Evolutionary conservation across 2,888 invertebrate genomes (phyloP).

Genomic region (Epistrophe grossulariae): DNA sequence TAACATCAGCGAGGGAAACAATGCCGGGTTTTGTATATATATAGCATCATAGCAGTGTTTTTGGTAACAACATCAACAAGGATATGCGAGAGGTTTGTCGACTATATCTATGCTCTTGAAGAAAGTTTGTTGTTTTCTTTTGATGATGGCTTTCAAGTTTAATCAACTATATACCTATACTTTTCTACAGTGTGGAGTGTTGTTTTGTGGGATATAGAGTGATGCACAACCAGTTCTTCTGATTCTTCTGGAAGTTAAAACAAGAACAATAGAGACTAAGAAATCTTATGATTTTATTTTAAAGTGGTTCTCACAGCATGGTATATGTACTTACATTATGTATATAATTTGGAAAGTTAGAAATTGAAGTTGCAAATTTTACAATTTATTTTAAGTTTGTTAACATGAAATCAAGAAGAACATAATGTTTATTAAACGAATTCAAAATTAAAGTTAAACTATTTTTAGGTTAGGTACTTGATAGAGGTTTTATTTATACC

Average conservation of each 20-base stretch:
- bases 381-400: not conserved
- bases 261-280: not conserved
- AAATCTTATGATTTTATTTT: conserved; percentile 4
- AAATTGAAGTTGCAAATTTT: conserved; percentile 6
- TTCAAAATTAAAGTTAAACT: not conserved
- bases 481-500: too few species aligned
- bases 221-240: not conserved
- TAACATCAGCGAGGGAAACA: not conserved
- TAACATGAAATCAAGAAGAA: not conserved
- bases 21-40: not conserved
- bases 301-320: not conserved
- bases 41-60: not conserved
- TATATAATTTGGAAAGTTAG: conserved; percentile 6
- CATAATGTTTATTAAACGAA: not conserved
- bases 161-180: conserved; percentile 21
- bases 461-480: too few species aligned
- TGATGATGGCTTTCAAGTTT: conserved; percentile 31
- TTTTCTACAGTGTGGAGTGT: not conserved
- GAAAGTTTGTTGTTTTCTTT: conserved; percentile 30
- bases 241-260: not conserved
- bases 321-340: too few species aligned
- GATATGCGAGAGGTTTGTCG: not conserved
- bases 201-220: not conserved
- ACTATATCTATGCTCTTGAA: not conserved
- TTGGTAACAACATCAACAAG: not conserved